phyloP scores from a whole-genome alignment of 2,888 invertebrate genomes.

The Drosophila sordidapex region DNA sequence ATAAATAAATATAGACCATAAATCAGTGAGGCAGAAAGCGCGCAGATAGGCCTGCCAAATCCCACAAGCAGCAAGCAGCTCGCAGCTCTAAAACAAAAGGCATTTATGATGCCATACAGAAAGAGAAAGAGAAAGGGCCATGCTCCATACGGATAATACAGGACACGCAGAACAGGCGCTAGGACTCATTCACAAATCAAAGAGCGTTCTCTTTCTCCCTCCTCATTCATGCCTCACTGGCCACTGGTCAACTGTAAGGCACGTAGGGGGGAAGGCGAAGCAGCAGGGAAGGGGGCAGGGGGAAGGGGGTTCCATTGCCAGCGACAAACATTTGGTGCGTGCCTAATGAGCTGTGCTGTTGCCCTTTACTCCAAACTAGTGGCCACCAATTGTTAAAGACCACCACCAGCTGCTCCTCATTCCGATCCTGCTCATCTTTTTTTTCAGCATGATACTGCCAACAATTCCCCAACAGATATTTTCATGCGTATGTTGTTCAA shows the following conservation, averaged over 20 bases:
- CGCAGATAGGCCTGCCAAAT: conserved; percentile 59
- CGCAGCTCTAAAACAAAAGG: conserved; percentile 56
- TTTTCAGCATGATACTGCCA: not conserved
- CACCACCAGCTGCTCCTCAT: not conserved
- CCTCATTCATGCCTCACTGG: conserved; percentile 61
- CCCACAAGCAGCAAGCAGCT: conserved; percentile 23
- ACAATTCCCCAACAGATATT: conserved; percentile 35
- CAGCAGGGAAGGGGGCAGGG: not conserved
- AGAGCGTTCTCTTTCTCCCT: conserved; percentile 40
- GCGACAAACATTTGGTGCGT: conserved; percentile 74
- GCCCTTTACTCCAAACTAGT: conserved; percentile 4
- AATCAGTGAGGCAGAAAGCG: conserved; percentile 76
- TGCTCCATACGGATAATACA: conserved; percentile 16
- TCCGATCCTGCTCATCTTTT: not conserved
- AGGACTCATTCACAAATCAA: conserved; percentile 62
- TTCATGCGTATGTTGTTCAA: conserved; percentile 63
- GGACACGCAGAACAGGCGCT: conserved; percentile 52
- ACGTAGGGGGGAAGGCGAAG: no score
- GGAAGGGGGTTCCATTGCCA: conserved; percentile 3
- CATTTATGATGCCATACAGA: conserved; percentile 38
- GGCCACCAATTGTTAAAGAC: conserved; percentile 12
- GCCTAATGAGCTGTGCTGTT: conserved; percentile 77
- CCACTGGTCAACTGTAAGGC: conserved; percentile 37
- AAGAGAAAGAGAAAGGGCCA: not conserved
- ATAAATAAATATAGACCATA: conserved; percentile 72